These are phyloP conservation scores for Lethenteron reissneri DNA, from an alignment of 2,113 vertebrate genomes.

Conservation along the genomic window DNA sequence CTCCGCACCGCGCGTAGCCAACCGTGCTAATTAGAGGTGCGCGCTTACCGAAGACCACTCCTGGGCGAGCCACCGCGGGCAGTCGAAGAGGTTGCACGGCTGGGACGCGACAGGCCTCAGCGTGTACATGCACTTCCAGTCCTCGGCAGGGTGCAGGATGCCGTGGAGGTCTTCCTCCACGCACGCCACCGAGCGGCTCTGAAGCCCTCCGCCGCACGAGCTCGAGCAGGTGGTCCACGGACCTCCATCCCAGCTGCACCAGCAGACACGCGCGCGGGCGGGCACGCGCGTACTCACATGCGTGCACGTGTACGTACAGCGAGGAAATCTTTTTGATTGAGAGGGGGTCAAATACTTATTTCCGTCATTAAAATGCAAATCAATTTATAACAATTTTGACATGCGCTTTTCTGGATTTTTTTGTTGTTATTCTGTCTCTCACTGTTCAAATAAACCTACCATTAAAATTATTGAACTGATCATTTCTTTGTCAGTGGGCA, in stretches of 20 bases:
- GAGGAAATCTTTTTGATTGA: too few relatives aligned
- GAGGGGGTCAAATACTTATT: too few relatives aligned
- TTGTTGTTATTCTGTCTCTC: too few relatives aligned
- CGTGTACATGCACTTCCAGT: slow-evolving; percentile 78
- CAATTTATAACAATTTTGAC: too few relatives aligned
- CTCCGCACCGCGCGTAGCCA: too few relatives aligned
- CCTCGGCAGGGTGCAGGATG: slow-evolving; percentile 48
- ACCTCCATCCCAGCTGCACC: slow-evolving; percentile 59
- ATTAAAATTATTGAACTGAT: too few relatives aligned
- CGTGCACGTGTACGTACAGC: too few relatives aligned
- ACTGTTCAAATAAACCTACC: too few relatives aligned
- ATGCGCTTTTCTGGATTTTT: too few relatives aligned
- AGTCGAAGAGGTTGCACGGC: slow-evolving; percentile 54
- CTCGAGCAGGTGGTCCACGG: slow-evolving; percentile 71
- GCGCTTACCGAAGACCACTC: slow-evolving; percentile 81
- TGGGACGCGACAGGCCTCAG: slow-evolving; percentile 43
- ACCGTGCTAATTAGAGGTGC: background rate
- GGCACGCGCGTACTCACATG: too few relatives aligned
- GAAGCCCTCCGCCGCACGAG: slow-evolving; percentile 60
- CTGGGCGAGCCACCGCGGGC: slow-evolving; percentile 72
- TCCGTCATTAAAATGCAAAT: too few relatives aligned
- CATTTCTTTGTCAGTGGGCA: too few relatives aligned
- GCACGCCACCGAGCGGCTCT: slow-evolving; percentile 55
- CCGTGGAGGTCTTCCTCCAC: slow-evolving; percentile 61
- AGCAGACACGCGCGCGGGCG: background rate